Evolutionary conservation across 2,888 invertebrate genomes (phyloP), one percentile per base, ranked within the genome.

Genomic region (Artemia sinica): DNA sequence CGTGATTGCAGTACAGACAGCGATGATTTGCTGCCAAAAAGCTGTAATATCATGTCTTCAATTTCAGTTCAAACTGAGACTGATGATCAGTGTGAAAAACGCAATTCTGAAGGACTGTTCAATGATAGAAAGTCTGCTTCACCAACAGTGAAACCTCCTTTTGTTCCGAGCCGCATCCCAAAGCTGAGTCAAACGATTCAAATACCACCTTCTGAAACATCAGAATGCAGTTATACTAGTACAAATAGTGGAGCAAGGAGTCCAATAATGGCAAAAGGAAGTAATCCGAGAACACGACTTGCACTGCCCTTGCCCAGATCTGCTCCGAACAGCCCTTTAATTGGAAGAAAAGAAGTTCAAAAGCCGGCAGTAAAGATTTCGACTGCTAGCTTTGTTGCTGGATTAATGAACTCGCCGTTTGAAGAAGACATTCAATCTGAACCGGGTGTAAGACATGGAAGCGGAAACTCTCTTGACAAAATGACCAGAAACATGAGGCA

Each of bases 361-460:
- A 58, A 58, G 18, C 58, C 58, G 14, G n/a, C 18, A 58, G 58
- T 8, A 10, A 58, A 58, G 18, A 58, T 58, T 58, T 58, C 58
- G 9, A 58, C 58, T n/a, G 58, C 58, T 8, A 58, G 58, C 58
- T 58, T 58, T 58, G 58, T 58, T 58, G 58, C 58, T 58, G 58
- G 58, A 18, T 18, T 58, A 8, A 58, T 58, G 58, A 58, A 9
- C 10, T 14, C n/a, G 10, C 58, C 58, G 58, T 58, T 14, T 9
- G 58, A 58, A 8, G 58, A 58, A 18, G 58, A 58, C 18, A 58
- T 58, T 10, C 58, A 58, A 18, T 58, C 58, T 58, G 58, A 58
- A 18, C 58, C 58, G 14, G 58, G 58, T 9, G n/a, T 8, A 18
- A n/a, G 58, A 58, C 58, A 58, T 58, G 58, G 58, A 58, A 58